Conservation (phyloP, 2,797 vertebrate genomes). For the Tauraco hartlaubi region DNA sequence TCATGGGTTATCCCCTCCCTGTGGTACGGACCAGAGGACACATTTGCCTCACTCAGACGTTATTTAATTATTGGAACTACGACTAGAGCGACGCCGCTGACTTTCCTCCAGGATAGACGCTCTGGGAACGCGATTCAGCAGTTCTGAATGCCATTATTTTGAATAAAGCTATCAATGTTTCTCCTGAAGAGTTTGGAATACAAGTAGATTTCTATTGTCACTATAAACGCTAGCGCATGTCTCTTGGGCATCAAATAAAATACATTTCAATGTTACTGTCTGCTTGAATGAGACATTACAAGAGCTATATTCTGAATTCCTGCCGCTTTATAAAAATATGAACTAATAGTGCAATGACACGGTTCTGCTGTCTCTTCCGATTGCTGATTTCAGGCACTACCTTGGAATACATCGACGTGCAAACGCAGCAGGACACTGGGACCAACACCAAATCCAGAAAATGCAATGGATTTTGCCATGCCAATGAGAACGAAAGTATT, state of each 20-base stretch:
- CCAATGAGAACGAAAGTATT: background rate
- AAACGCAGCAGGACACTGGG: background rate
- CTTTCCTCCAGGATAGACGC: background rate
- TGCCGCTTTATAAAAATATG: background rate
- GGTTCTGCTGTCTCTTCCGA: fast-evolving
- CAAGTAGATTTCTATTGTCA: slow-evolving; percentile 25
- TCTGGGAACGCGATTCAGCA: background rate
- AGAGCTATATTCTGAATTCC: background rate
- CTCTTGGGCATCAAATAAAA: slow-evolving; percentile 47
- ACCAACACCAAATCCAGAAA: background rate
- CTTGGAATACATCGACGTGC: background rate
- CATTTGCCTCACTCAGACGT: background rate
- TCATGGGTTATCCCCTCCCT: background rate
- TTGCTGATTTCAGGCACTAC: background rate
- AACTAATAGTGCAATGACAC: background rate
- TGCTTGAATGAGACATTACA: slow-evolving; percentile 5
- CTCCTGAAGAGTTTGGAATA: slow-evolving; percentile 33
- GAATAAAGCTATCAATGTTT: slow-evolving; percentile 31
- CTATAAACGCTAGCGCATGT: background rate
- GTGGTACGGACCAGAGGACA: fast-evolving
- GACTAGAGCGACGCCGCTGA: fast-evolving
- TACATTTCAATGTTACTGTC: background rate
- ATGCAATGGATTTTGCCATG: fast-evolving
- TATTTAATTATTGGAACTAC: background rate
- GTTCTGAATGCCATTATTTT: background rate